Conservation (phyloP, 2,113 vertebrate species). For the Hipposideros armiger region DNA sequence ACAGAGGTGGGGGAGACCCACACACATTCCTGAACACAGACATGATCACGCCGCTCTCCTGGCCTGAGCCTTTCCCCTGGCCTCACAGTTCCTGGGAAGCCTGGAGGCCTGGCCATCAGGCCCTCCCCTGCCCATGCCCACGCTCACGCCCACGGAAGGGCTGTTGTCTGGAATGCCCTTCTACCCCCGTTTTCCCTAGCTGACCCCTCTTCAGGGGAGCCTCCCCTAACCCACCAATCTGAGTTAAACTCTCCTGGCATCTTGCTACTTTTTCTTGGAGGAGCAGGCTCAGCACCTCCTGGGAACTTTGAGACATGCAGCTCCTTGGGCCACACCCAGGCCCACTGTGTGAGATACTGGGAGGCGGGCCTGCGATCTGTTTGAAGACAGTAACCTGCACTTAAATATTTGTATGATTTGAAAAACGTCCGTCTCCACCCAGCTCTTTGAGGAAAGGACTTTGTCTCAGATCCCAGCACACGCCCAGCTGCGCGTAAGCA, state of each 20-base stretch:
- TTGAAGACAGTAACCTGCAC: not conserved
- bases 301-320: not conserved
- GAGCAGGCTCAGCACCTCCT: not conserved
- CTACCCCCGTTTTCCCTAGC: too few relatives aligned
- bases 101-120: not conserved
- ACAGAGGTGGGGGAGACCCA: not conserved
- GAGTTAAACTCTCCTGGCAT: too few relatives aligned
- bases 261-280: too few relatives aligned
- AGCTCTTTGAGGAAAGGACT: not conserved
- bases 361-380: too few relatives aligned
- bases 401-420: not conserved
- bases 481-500: not conserved
- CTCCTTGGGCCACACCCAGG: not conserved
- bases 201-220: not conserved
- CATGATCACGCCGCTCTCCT: too few relatives aligned
- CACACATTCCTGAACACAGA: too few relatives aligned
- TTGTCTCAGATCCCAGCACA: rapidly evolving
- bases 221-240: not conserved
- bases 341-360: not conserved
- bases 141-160: not conserved
- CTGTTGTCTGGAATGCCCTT: not conserved
- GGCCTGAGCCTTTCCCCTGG: not conserved
- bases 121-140: rapidly evolving
- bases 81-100: not conserved
- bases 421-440: not conserved